Evolutionary conservation across 1,140 invertebrate genomes (phyloP).

Genomic region (Conus ventricosus): DNA sequence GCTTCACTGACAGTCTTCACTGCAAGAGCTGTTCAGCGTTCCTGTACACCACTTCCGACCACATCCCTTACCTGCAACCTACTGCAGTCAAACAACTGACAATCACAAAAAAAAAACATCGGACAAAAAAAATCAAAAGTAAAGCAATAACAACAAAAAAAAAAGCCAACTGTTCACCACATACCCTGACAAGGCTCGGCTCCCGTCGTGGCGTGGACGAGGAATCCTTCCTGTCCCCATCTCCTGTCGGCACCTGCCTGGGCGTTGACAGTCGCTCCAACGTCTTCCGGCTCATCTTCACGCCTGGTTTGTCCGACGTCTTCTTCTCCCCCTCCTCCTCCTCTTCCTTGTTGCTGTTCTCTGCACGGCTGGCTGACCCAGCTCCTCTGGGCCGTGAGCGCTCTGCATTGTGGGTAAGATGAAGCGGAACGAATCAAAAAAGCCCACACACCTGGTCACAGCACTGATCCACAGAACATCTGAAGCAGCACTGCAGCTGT

Average conservation of each 20-base stretch:
- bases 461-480: too few species aligned
- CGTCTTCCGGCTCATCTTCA: conserved; percentile 31
- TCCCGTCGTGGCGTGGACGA: conserved; percentile 26
- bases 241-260: neutral
- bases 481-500: too few species aligned
- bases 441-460: too few species aligned
- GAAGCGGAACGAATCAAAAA: neutral
- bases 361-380: conserved; percentile 11
- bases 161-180: too few species aligned
- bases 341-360: conserved; percentile 39
- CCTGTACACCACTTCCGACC: too few species aligned
- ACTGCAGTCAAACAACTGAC: too few species aligned
- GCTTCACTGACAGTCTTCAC: too few species aligned
- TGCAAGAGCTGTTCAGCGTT: too few species aligned
- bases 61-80: too few species aligned
- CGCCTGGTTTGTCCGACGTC: conserved; percentile 45
- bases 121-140: too few species aligned
- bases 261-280: conserved; percentile 41
- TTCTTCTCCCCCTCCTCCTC: conserved; percentile 55
- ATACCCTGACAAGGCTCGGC: conserved; percentile 33
- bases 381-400: conserved; percentile 32
- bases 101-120: too few species aligned
- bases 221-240: conserved; percentile 5
- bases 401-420: neutral
- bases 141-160: too few species aligned